Evolutionary conservation across 2,113 vertebrate genomes (phyloP).

Genomic region (Vireo altiloquus): DNA sequence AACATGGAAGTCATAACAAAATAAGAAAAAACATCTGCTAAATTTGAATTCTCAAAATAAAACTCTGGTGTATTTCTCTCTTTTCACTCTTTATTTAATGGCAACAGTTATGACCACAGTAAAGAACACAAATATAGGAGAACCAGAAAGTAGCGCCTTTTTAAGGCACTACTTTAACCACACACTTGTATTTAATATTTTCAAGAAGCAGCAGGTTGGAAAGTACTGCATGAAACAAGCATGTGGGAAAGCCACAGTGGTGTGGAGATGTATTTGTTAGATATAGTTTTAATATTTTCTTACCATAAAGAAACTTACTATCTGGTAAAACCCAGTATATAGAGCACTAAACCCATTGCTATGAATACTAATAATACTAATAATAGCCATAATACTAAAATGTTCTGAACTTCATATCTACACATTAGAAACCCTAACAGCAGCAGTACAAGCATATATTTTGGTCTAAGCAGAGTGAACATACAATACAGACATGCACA

Average conservation of each 20-base stretch:
- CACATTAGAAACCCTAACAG: background rate
- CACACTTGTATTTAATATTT: background rate
- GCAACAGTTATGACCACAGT: background rate
- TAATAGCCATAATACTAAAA: background rate
- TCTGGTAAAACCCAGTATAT: background rate
- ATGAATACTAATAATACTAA: too few relatives aligned
- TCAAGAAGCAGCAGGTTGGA: background rate
- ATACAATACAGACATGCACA: background rate
- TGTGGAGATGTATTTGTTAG: background rate
- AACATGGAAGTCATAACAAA: background rate
- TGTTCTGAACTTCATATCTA: background rate
- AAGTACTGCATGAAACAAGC: background rate
- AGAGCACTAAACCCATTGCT: background rate
- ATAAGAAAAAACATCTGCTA: background rate
- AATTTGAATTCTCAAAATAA: background rate
- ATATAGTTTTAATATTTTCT: background rate
- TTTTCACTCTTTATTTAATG: background rate
- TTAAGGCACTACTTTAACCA: background rate
- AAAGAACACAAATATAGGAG: background rate
- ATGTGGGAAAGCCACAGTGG: background rate
- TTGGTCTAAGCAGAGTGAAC: background rate
- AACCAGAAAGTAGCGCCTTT: background rate
- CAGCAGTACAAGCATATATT: background rate
- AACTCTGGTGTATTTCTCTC: background rate
- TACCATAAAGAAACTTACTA: background rate